Percentiles rank a stretch among this genome's conserved stretches.
Evolutionary conservation across 2,113 vertebrate species (phyloP).

Genomic region (Brachirus orientalis): DNA sequence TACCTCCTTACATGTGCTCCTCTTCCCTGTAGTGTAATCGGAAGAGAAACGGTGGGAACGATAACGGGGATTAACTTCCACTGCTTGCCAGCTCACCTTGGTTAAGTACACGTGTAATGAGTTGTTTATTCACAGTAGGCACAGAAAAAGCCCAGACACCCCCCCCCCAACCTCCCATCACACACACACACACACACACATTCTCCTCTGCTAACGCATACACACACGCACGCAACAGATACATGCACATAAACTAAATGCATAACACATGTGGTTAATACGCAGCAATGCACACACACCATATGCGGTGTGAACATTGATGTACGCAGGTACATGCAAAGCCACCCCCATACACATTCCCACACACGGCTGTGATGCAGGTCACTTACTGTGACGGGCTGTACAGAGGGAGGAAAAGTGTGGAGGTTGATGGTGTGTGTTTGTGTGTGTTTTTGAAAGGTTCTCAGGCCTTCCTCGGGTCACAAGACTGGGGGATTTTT

Average conservation of each 20-base stretch:
- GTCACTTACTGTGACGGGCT: slow-evolving; percentile 66
- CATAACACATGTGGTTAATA: slow-evolving; percentile 24
- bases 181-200: background rate
- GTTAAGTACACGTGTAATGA: slow-evolving; percentile 86
- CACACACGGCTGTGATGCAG: slow-evolving; percentile 78
- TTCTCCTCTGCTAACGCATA: slow-evolving; percentile 28
- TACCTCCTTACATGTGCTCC: too few relatives aligned
- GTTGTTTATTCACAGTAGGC: slow-evolving; percentile 85
- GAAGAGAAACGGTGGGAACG: slow-evolving; percentile 77
- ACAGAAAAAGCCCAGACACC: slow-evolving; percentile 67
- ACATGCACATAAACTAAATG: slow-evolving; percentile 23
- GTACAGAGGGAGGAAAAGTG: slow-evolving; percentile 40
- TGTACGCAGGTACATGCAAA: slow-evolving; percentile 58
- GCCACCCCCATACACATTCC: slow-evolving; percentile 62
- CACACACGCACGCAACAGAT: slow-evolving; percentile 25
- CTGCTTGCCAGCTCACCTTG: slow-evolving; percentile 77
- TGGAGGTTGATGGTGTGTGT: slow-evolving; percentile 2
- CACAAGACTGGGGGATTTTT: slow-evolving; percentile 74
- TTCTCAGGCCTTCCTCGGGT: slow-evolving; percentile 78
- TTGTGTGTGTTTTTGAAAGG: slow-evolving; percentile 33
- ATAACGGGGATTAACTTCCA: slow-evolving; percentile 81
- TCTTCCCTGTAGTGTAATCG: slow-evolving; percentile 71
- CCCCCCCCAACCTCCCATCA: slow-evolving; percentile 27
- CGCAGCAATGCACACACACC: slow-evolving; percentile 14
- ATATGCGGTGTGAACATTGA: slow-evolving; percentile 26